These are phyloP conservation scores for Tetragnatha montana DNA, from an alignment of 2,888 invertebrate genomes.

Conservation along the genomic window DNA sequence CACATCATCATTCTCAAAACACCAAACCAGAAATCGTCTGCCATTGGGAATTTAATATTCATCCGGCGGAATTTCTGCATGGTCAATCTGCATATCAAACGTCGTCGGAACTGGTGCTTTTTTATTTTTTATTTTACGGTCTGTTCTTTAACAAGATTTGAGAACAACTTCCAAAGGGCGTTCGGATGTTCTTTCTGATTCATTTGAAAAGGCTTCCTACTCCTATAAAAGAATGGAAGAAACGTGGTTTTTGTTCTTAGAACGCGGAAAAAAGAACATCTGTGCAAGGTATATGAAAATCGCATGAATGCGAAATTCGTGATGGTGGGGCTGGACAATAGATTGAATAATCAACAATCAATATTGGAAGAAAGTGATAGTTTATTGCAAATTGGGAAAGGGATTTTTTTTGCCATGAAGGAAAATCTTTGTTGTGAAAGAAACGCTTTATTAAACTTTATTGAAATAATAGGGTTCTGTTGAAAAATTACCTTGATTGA, in stretches of 20 bases:
- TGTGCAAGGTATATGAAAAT: neutral
- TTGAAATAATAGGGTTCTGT: no score
- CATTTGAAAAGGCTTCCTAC: neutral
- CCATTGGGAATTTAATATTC: neutral
- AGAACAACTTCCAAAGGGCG: no score
- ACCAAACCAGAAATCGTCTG: neutral
- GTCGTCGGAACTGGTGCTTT: neutral
- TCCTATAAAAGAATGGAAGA: neutral
- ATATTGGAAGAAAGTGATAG: no score
- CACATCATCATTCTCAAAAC: neutral
- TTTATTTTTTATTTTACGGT: no score
- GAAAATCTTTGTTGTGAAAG: no score
- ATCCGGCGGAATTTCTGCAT: neutral
- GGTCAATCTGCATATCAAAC: neutral
- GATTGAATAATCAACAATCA: neutral
- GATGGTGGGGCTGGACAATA: neutral
- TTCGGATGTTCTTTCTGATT: neutral
- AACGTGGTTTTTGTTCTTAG: neutral
- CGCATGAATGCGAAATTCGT: neutral
- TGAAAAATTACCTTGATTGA: no score
- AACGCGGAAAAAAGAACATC: neutral
- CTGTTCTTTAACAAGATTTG: neutral
- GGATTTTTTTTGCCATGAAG: no score
- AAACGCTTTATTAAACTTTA: no score
- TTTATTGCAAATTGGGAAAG: no score